Evolutionary conservation across 1,140 invertebrate species (phyloP).

Genomic region (Ylistrum balloti): DNA sequence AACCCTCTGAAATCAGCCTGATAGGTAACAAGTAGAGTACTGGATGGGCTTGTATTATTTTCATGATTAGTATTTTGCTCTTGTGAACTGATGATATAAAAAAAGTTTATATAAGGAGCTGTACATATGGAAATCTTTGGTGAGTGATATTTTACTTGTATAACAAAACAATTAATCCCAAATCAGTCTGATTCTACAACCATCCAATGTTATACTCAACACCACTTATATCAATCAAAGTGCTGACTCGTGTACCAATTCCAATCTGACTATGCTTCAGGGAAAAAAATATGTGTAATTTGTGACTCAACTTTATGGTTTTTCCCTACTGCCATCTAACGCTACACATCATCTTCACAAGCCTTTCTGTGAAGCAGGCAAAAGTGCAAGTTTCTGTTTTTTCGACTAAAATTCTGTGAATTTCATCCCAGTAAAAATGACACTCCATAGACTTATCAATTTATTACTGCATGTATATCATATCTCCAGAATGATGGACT

Average conservation of each 20-base stretch:
- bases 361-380: not conserved
- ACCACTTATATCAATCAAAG: not conserved
- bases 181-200: not conserved
- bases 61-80: not conserved
- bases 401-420: not conserved
- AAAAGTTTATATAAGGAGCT: not conserved
- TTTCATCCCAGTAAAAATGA: not conserved
- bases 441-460: not conserved
- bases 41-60: not conserved
- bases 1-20: not conserved
- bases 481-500: not conserved
- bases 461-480: not conserved
- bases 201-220: not conserved
- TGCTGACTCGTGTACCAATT: not conserved
- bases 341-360: not conserved
- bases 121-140: not conserved
- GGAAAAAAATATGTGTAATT: not conserved
- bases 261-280: not conserved
- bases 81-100: not conserved
- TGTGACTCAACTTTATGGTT: not conserved
- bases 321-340: not conserved
- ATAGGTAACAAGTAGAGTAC: not conserved
- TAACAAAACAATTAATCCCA: not conserved
- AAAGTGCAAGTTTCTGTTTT: conserved; percentile 27
- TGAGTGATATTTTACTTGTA: not conserved